Percentiles rank a stretch among this genome's conserved stretches.
phyloP scores from a whole-genome alignment of 1,140 invertebrate genomes.

The Catajapyx aquilonaris region DNA sequence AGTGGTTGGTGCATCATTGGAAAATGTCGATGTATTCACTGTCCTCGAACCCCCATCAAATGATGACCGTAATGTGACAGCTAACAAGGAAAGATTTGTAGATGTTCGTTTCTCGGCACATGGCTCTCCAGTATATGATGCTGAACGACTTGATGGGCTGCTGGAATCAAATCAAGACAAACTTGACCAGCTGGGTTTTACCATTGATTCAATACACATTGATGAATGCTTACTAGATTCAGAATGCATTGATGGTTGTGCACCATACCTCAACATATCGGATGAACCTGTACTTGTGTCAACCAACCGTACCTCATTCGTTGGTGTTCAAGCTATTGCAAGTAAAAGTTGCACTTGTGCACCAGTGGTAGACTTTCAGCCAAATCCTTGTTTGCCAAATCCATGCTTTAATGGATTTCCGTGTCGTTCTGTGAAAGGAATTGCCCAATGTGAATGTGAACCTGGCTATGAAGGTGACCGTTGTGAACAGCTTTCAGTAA shows the following conservation, averaged over 20 bases:
- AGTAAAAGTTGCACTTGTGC: conserved; percentile 51
- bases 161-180: background rate
- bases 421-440: too few species aligned
- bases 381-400: too few species aligned
- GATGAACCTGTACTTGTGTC: conserved; percentile 55
- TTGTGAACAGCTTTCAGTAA: conserved; percentile 70
- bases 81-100: too few species aligned
- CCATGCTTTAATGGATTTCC: too few species aligned
- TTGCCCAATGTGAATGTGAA: conserved; percentile 34
- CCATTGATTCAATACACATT: conserved; percentile 65
- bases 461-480: conserved; percentile 58
- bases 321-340: conserved; percentile 61
- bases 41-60: conserved; percentile 46
- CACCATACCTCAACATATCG: conserved; percentile 43
- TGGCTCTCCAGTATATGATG: conserved; percentile 69
- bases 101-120: conserved; percentile 82
- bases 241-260: conserved; percentile 47
- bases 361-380: too few species aligned
- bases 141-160: conserved; percentile 65
- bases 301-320: conserved; percentile 73
- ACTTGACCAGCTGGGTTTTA: conserved; percentile 33
- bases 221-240: conserved; percentile 64
- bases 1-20: conserved; percentile 47
- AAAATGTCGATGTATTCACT: conserved; percentile 84
- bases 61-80: conserved; percentile 23